Conservation (phyloP, 2,797 vertebrate genomes). For the Xiphorhynchus erythropygius region DNA sequence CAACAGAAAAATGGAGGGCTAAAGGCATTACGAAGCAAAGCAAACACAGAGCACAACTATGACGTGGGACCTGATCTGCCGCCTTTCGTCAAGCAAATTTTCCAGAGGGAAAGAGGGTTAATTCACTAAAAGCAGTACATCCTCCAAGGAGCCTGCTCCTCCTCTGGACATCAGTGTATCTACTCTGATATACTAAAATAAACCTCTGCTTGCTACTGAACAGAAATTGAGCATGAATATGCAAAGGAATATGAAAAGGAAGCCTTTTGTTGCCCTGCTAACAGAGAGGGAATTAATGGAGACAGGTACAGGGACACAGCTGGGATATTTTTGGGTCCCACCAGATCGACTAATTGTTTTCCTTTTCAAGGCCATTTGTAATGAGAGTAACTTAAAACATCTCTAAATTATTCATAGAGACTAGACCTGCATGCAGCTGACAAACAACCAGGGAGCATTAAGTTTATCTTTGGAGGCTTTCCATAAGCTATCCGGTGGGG, state of each 20-base stretch:
- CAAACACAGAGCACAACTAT: not conserved
- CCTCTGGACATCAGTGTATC: not conserved
- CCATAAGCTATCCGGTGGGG: accelerated
- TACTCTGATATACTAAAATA: not conserved
- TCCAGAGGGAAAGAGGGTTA: not conserved
- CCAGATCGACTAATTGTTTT: not conserved
- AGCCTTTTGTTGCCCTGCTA: not conserved
- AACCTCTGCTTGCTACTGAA: not conserved
- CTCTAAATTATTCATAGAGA: constrained; percentile 23
- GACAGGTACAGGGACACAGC: not conserved
- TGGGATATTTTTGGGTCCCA: not conserved
- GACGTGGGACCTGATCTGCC: not conserved
- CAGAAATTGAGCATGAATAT: not conserved
- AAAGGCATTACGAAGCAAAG: not conserved
- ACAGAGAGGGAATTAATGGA: not conserved
- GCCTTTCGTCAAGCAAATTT: not conserved
- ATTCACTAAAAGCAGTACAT: not conserved
- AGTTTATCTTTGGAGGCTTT: not conserved
- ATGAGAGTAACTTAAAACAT: not conserved
- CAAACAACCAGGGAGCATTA: not conserved
- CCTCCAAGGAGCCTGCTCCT: not conserved
- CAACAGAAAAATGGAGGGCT: not conserved
- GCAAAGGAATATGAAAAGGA: not conserved
- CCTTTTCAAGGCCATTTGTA: not conserved
- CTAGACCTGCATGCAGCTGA: not conserved